Conservation (phyloP, 2,888 invertebrate genomes). For the Rotaria socialis region DNA sequence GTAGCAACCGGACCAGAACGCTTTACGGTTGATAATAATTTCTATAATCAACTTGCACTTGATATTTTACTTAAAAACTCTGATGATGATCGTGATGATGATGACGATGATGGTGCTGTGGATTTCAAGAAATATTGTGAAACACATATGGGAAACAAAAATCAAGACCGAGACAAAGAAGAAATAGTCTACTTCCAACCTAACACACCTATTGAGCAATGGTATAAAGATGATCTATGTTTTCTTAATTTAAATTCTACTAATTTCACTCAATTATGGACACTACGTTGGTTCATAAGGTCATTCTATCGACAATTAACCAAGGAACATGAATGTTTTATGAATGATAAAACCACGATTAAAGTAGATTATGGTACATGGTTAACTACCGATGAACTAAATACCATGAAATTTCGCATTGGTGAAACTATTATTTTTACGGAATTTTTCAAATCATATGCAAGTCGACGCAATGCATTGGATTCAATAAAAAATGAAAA, state of each 20-base stretch:
- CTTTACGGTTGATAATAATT: not conserved
- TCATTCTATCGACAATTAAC: not conserved
- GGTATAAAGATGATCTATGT: not conserved
- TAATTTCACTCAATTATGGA: not conserved
- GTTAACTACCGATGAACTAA: not conserved
- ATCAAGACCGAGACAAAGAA: not conserved
- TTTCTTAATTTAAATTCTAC: not conserved
- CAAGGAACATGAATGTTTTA: not conserved
- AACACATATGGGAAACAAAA: not conserved
- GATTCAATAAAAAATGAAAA: not conserved
- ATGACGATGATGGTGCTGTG: not conserved
- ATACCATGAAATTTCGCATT: not conserved
- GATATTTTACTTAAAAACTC: not conserved
- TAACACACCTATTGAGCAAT: not conserved
- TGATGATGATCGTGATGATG: not conserved
- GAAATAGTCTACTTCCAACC: not conserved
- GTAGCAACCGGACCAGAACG: not conserved
- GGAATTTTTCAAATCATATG: not conserved
- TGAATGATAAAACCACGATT: not conserved
- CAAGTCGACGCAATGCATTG: not conserved
- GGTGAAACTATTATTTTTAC: not conserved
- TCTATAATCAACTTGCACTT: constrained; percentile 14
- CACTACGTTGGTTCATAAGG: not conserved
- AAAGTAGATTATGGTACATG: not conserved
- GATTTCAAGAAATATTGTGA: not conserved